Evolutionary conservation across 2,113 vertebrate genomes (phyloP), one percentile per base, ranked within the genome.

Genomic region (Halcyon senegalensis): DNA sequence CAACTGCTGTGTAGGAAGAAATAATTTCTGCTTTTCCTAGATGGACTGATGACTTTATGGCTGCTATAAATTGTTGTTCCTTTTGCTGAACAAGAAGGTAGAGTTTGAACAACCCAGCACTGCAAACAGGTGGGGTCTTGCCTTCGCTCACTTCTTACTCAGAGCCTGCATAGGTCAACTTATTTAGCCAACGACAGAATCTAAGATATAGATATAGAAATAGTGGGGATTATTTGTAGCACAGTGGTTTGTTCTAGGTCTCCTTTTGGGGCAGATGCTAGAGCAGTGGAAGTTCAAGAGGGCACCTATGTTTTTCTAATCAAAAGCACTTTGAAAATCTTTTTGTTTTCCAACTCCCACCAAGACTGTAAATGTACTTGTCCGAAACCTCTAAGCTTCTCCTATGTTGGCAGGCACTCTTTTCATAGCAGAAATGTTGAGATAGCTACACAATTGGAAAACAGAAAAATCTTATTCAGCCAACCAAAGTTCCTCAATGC

Each of bases 51-150:
- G 90, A 14, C 11, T 84, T 74, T 51, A 39, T 0, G 1, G n/a
- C 59, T 37, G 46, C 15, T n/a, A 0, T 1, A 19, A 67, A 12
- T 10, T 74, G 13, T 21, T 59, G 16, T 27, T 77, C 3, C 14
- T 84, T 76, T 59, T 70, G 51, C 55, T 63, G 53, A 31, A 12
- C 6, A 16, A 31, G 68, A 50, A 80, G 31, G 35, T 50, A 70
- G n/a, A 88, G 44, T 6, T 41, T 62, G 51, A 46, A 37, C 48
- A 92, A 67, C 44, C 21, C 68, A 76, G 13, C 10, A 3, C 24
- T 30, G 53, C 24, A 86, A 46, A n/a, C 9, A 9, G 9, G 16
- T 10, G 14, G 4, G 5, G 8, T 23, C 33, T 83, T 66, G 51
- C 20, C 18, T 72, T 83, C 4, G 5, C 33, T 72, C 1, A 0